Conservation (phyloP, 2,113 vertebrate species). For the Dromiciops gliroides region DNA sequence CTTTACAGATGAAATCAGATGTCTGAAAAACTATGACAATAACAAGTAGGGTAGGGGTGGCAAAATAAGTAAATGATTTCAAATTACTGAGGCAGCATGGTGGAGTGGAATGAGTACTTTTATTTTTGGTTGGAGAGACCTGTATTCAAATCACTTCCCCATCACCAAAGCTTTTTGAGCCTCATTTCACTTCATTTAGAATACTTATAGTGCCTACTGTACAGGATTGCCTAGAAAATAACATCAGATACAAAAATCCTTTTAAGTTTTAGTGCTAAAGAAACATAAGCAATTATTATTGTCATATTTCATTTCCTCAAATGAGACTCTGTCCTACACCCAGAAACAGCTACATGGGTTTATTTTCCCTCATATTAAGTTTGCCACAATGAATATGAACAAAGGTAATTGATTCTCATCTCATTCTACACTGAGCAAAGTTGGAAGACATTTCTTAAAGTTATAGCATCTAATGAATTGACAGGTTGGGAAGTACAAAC, state of each 20-base stretch:
- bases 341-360: background rate
- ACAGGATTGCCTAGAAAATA: background rate
- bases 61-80: background rate
- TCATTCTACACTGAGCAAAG: background rate
- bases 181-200: background rate
- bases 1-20: background rate
- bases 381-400: background rate
- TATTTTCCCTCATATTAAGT: background rate
- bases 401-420: background rate
- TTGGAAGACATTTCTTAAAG: background rate
- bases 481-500: background rate
- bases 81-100: background rate
- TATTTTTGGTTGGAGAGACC: background rate
- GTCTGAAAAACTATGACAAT: background rate
- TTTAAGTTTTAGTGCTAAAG: background rate
- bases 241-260: too few relatives aligned
- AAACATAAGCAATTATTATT: background rate
- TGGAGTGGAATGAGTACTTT: background rate
- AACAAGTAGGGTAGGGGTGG: background rate
- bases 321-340: background rate
- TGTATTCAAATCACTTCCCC: background rate
- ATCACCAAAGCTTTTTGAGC: background rate
- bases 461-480: background rate
- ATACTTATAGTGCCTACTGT: background rate
- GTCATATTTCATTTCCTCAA: conserved; percentile 3